phyloP scores from a whole-genome alignment of 2,113 vertebrate species.

The Caranx melampygus region DNA sequence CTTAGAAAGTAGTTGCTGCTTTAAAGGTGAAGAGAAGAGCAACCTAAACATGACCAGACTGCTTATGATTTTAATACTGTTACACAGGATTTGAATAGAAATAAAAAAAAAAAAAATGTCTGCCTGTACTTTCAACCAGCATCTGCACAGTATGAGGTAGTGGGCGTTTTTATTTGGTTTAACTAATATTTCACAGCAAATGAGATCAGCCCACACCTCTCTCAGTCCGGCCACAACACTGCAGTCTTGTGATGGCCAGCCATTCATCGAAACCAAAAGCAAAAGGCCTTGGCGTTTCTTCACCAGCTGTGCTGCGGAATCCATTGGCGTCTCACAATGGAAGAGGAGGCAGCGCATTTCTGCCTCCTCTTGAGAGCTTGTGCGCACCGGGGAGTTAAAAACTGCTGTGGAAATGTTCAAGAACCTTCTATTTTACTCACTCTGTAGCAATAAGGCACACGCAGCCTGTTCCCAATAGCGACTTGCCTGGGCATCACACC shows the following conservation, averaged over 20 bases:
- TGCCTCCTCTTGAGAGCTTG: not conserved
- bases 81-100: not conserved
- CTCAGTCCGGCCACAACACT: not conserved
- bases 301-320: slow-evolving; percentile 20
- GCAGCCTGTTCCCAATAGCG: not conserved
- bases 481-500: slow-evolving; percentile 13
- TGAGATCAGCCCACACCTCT: not conserved
- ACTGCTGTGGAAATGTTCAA: not conserved
- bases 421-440: not conserved
- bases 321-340: not conserved
- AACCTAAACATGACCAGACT: slow-evolving; percentile 13
- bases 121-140: not conserved
- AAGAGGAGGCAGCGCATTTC: not conserved
- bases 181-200: slow-evolving; percentile 7
- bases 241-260: not conserved
- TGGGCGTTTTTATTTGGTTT: slow-evolving; percentile 8
- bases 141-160: not conserved
- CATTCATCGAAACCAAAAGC: slow-evolving; percentile 27
- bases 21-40: slow-evolving; percentile 33
- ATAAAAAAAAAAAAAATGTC: not conserved
- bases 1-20: slow-evolving; percentile 30
- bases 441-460: slow-evolving; percentile 1
- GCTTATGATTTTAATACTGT: slow-evolving; percentile 18
- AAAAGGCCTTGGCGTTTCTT: slow-evolving; percentile 4
- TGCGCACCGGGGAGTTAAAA: not conserved